Evolutionary conservation across 2,797 vertebrate species (phyloP), one percentile per base, ranked within the genome.

Genomic region (Ataeniobius toweri): DNA sequence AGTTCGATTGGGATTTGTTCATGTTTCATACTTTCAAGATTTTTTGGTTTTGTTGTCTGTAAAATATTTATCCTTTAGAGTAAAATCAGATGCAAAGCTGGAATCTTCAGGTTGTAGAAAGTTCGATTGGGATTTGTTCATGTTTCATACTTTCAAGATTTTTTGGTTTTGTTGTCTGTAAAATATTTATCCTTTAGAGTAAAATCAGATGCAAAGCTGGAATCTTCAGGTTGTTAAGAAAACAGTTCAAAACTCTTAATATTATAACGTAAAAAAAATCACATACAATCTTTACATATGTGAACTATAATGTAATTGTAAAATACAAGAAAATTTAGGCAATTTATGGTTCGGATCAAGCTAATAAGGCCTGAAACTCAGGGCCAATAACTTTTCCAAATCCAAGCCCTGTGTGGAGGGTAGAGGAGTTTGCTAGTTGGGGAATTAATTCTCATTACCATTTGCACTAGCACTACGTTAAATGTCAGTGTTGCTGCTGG

Each of bases 381-480:
- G 83, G 89, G 83, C 89, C 92, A 93, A 89, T 93, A 94, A 90
- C 91, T 90, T 90, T 87, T 91, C 90, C 81, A 87, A 91, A 91
- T 82, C 80, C 85, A 73, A 79, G 79, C 87, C 85, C 83, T 84
- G 71, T 83, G 80, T 83, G 86, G 88, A 81, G 85, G 88, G 79
- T 82, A 68, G 85, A 83, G 26, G 82, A 90, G 83, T 88, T 84
- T 76, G 82, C 82, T 89, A 89, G 90, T 91, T 89, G 91, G 91
- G 73, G 91, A 93, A 93, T 92, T 86, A 93, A 93, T 94, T 94
- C 92, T 94, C 94, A 94, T 95, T 95, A 94, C 92, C 83, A 91
- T 92, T 70, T 93, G 90, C 91, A 93, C 91, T 88, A 90, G 93
- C 91, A 93, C 94, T 93, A 92, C 91, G 94, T 95, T 94, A 95